phyloP scores from a whole-genome alignment of 2,888 invertebrate species.

The Tetragonisca angustula region DNA sequence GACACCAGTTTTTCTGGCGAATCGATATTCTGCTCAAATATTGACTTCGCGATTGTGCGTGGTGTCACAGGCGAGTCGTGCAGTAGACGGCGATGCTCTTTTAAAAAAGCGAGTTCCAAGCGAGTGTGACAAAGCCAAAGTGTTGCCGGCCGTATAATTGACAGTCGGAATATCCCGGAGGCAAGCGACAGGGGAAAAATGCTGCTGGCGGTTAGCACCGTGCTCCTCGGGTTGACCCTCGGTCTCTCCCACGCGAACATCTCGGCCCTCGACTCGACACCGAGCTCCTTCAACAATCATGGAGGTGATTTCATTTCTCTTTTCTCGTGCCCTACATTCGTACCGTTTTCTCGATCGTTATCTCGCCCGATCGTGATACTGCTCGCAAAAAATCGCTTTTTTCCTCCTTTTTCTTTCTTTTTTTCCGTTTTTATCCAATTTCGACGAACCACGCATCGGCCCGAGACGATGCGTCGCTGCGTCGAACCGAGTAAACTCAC shows the following conservation, averaged over 20 bases:
- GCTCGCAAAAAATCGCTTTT: not conserved
- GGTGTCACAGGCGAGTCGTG: slow-evolving; percentile 75
- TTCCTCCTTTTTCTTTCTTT: too few species aligned
- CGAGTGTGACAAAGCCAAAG: slow-evolving; percentile 55
- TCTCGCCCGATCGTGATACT: not conserved
- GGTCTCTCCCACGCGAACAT: slow-evolving; percentile 78
- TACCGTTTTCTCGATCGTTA: slow-evolving; percentile 12
- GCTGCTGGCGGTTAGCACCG: slow-evolving; percentile 76
- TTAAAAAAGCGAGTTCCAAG: slow-evolving; percentile 68
- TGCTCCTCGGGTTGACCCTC: slow-evolving; percentile 78
- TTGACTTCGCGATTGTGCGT: slow-evolving; percentile 80
- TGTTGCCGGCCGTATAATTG: slow-evolving; percentile 42
- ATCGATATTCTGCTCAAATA: slow-evolving; percentile 84
- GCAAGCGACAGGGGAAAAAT: slow-evolving; percentile 65
- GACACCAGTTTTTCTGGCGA: slow-evolving; percentile 76
- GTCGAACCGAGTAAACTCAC: slow-evolving; percentile 32
- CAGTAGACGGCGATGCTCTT: slow-evolving; percentile 74
- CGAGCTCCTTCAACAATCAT: slow-evolving; percentile 82
- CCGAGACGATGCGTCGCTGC: not conserved
- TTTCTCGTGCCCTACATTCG: slow-evolving; percentile 68
- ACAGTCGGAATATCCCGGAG: slow-evolving; percentile 48
- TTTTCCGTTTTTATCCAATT: not conserved
- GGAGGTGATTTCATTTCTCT: slow-evolving; percentile 80
- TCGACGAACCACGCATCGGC: not conserved
- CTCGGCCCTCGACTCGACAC: slow-evolving; percentile 76